A percentile compares a stretch with the other conserved stretches of the same genome.
phyloP scores from a whole-genome alignment of 2,113 vertebrate genomes.

The Ceyx cyanopectus region DNA sequence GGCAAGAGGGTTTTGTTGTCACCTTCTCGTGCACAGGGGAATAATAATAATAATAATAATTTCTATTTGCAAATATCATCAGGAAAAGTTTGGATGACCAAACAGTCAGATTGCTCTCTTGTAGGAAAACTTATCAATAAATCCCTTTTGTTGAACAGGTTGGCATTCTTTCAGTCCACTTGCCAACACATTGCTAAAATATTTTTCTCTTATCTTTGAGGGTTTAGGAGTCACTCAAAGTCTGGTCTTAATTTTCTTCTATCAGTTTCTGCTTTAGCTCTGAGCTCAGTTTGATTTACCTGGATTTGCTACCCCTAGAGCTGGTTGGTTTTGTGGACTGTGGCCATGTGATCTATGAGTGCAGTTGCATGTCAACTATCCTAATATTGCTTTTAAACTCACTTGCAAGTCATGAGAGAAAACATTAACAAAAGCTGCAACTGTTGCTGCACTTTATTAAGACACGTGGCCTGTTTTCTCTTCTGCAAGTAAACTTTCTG shows the following conservation, averaged over 20 bases:
- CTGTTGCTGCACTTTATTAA: background rate
- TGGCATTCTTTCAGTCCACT: background rate
- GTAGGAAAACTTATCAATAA: background rate
- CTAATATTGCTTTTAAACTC: background rate
- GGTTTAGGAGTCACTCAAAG: background rate
- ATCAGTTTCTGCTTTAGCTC: background rate
- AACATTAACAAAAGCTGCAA: background rate
- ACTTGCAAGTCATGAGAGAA: background rate
- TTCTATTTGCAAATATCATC: background rate
- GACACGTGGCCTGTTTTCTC: fast-evolving
- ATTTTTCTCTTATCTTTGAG: background rate
- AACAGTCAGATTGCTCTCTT: background rate
- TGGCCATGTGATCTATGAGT: background rate
- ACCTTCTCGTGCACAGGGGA: background rate
- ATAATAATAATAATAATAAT: background rate
- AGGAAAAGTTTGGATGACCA: background rate
- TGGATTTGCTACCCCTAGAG: background rate
- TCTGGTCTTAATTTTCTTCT: background rate
- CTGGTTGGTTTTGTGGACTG: background rate
- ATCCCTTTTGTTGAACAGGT: background rate
- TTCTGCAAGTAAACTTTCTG: background rate
- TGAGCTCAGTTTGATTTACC: background rate
- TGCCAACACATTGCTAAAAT: background rate
- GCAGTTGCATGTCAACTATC: background rate
- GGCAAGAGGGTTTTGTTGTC: background rate